Conservation (phyloP, 2,113 vertebrate species). For the Tetrao urogallus region DNA sequence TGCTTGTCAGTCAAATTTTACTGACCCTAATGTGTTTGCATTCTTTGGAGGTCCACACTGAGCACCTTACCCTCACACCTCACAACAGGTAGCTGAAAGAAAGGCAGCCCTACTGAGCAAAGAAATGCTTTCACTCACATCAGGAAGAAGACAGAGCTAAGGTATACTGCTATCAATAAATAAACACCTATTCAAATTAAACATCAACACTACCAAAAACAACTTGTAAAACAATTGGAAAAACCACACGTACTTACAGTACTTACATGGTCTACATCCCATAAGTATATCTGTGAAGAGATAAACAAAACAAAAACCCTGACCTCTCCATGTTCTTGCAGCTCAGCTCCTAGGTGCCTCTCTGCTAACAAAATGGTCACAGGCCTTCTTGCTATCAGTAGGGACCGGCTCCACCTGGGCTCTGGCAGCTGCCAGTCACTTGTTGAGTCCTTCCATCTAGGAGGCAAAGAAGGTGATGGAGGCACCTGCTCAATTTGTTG, state of each 20-base stretch:
- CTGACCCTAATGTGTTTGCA: neutral
- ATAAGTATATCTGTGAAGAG: fast-evolving
- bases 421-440: neutral
- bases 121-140: neutral
- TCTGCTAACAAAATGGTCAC: fast-evolving
- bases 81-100: fast-evolving
- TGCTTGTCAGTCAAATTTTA: fast-evolving
- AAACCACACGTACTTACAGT: fast-evolving
- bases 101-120: fast-evolving
- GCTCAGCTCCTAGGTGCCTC: fast-evolving
- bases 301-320: fast-evolving
- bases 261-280: fast-evolving
- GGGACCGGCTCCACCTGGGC: neutral
- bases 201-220: neutral
- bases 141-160: neutral
- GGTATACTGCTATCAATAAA: fast-evolving
- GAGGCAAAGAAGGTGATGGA: fast-evolving
- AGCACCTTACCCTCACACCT: neutral
- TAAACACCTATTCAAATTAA: neutral
- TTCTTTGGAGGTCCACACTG: fast-evolving
- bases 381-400: fast-evolving
- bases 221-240: fast-evolving
- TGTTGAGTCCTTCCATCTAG: neutral
- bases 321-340: fast-evolving
- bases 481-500: fast-evolving